These are phyloP conservation scores for Hippasteria phrygiana DNA, from an alignment of 53 echinoderm and acorn worm species.

Conservation along the genomic window DNA sequence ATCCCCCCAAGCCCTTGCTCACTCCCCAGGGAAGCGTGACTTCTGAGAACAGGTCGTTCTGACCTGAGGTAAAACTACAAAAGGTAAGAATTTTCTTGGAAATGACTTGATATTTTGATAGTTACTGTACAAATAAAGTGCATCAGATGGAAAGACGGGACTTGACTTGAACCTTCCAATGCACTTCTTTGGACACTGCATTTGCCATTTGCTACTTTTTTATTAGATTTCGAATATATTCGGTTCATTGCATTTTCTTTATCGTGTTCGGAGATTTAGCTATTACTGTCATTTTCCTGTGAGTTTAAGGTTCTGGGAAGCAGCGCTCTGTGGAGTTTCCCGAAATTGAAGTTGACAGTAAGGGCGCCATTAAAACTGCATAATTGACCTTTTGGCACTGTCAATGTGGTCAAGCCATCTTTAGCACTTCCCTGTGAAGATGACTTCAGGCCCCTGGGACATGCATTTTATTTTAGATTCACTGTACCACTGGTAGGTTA, in stretches of 20 bases:
- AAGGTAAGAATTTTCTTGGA: background rate
- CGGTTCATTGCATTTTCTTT: background rate
- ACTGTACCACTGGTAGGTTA: background rate
- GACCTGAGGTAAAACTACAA: no score
- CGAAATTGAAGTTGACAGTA: background rate
- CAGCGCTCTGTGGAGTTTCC: background rate
- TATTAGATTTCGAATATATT: background rate
- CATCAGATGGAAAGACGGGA: no score
- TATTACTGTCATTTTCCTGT: background rate
- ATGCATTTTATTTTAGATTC: background rate
- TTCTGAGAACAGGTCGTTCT: background rate
- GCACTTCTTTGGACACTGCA: background rate
- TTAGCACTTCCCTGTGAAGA: background rate
- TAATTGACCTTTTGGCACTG: constrained; percentile 6
- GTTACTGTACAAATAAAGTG: no score
- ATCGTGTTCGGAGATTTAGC: background rate
- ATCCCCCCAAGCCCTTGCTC: background rate
- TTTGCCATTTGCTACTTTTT: background rate
- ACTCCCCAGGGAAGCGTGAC: background rate
- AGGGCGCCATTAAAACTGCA: background rate
- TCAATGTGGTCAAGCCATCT: background rate
- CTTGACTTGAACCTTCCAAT: background rate
- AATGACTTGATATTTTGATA: background rate
- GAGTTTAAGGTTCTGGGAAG: background rate
- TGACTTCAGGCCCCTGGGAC: no score